Percentiles rank a stretch among this genome's conserved stretches.
Conservation (phyloP, 1,140 invertebrate species). For the Drosophila navojoa region DNA sequence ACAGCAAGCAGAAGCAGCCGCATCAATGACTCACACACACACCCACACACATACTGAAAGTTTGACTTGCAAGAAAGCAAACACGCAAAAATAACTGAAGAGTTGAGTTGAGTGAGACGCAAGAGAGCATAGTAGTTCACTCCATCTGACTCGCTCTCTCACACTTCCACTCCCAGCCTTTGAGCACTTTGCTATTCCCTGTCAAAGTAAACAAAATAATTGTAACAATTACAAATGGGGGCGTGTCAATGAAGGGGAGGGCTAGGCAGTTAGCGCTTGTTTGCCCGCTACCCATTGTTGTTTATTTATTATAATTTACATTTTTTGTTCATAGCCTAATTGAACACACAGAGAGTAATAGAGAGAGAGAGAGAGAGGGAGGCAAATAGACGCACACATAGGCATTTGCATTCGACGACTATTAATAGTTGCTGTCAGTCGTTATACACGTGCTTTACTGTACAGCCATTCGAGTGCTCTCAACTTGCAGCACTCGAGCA, state of each 20-base stretch:
- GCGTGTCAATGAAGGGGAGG: not conserved
- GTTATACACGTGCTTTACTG: conserved; percentile 5
- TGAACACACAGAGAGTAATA: not conserved
- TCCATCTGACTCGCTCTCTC: not conserved
- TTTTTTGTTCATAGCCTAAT: conserved; percentile 32
- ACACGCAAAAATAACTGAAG: conserved; percentile 25
- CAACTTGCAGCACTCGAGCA: not conserved
- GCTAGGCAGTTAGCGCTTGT: not conserved
- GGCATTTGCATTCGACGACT: not conserved
- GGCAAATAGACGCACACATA: too few species aligned
- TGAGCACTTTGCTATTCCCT: not conserved
- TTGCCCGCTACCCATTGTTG: not conserved
- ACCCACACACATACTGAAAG: not conserved
- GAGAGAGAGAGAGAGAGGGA: too few species aligned
- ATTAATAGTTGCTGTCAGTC: not conserved
- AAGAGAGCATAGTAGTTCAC: too few species aligned
- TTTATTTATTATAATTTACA: conserved; percentile 39
- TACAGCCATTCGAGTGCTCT: not conserved
- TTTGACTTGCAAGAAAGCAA: conserved; percentile 10
- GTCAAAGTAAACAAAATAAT: conserved; percentile 65
- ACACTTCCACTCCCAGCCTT: not conserved
- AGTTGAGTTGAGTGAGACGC: too few species aligned
- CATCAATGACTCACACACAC: conserved; percentile 29
- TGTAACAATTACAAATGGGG: conserved; percentile 30
- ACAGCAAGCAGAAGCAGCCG: not conserved